These are phyloP conservation scores for Neuroscelio doddi DNA, from an alignment of 2,888 invertebrate genomes.

Conservation along the genomic window DNA sequence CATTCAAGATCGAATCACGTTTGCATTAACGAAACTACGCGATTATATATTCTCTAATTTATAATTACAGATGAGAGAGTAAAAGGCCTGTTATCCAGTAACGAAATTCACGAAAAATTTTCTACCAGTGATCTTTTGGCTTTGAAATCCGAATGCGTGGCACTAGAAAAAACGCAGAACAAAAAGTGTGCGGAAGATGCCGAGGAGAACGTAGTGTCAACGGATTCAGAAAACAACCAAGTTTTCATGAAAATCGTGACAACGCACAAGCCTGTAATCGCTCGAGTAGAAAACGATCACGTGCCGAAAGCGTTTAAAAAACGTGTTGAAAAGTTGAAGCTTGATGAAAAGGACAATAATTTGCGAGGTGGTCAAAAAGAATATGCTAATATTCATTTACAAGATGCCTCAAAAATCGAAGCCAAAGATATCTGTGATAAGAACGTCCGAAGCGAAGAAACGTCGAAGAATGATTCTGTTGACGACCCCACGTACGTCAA, in stretches of 20 bases:
- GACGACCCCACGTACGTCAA: conserved; percentile 53
- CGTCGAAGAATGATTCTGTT: conserved; percentile 14
- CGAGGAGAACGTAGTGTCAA: background rate
- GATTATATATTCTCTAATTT: too few relatives aligned
- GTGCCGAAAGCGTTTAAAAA: conserved; percentile 1
- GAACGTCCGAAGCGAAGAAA: conserved; percentile 10
- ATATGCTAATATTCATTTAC: too few relatives aligned
- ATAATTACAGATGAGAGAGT: background rate
- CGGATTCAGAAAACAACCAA: conserved; percentile 51
- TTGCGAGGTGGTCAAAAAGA: too few relatives aligned
- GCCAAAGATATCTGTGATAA: conserved; percentile 53
- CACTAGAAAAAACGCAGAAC: too few relatives aligned
- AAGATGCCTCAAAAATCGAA: conserved; percentile 11
- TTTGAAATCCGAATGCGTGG: background rate
- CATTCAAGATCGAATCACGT: too few relatives aligned
- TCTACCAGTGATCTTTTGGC: background rate
- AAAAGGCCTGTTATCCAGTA: background rate
- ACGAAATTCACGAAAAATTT: background rate
- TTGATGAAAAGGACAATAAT: background rate
- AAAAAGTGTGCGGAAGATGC: too few relatives aligned
- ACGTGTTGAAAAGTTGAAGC: conserved; percentile 5
- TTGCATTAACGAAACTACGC: too few relatives aligned
- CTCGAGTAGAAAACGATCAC: conserved; percentile 52
- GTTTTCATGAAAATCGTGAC: conserved; percentile 54
- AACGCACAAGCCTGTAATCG: conserved; percentile 53